Conservation (phyloP, 2,797 vertebrate species). For the Austrolebias charrua region DNA sequence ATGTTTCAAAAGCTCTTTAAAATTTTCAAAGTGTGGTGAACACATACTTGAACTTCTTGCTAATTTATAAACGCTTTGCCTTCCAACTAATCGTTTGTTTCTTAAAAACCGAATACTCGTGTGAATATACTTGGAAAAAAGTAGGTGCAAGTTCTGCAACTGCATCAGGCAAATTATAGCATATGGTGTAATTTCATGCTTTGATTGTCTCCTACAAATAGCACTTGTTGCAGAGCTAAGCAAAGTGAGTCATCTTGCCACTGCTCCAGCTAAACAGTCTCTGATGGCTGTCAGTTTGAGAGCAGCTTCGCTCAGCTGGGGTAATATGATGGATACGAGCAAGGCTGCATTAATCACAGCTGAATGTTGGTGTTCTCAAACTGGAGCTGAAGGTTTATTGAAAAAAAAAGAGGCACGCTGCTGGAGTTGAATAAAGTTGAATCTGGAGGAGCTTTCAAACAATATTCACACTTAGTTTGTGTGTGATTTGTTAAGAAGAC, state of each 20-base stretch:
- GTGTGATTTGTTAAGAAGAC: too few species aligned
- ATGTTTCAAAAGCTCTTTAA: too few species aligned
- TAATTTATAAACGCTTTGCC: not conserved
- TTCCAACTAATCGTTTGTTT: not conserved
- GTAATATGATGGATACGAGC: slow-evolving; percentile 59
- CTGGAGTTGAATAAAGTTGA: slow-evolving; percentile 24
- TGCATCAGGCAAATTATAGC: slow-evolving; percentile 15
- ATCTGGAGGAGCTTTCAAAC: slow-evolving; percentile 4
- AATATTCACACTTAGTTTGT: not conserved
- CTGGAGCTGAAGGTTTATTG: slow-evolving; percentile 30
- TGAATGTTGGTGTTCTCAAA: slow-evolving; percentile 32
- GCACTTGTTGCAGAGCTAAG: slow-evolving; percentile 47
- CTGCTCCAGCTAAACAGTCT: slow-evolving; percentile 50
- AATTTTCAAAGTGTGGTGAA: not conserved
- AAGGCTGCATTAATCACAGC: slow-evolving; percentile 27
- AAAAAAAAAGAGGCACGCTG: slow-evolving; percentile 20
- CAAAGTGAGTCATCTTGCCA: slow-evolving; percentile 53
- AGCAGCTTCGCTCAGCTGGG: slow-evolving; percentile 53
- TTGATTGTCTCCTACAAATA: slow-evolving; percentile 32
- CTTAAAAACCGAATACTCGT: slow-evolving; percentile 1
- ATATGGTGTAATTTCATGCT: slow-evolving; percentile 30
- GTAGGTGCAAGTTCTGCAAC: not conserved
- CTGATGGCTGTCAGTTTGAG: slow-evolving; percentile 54
- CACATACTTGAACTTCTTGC: not conserved
- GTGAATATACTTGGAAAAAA: not conserved